Evolutionary conservation across 1,140 invertebrate species (phyloP), one percentile per base, ranked within the genome.

Genomic region (Melanaphis sacchari): DNA sequence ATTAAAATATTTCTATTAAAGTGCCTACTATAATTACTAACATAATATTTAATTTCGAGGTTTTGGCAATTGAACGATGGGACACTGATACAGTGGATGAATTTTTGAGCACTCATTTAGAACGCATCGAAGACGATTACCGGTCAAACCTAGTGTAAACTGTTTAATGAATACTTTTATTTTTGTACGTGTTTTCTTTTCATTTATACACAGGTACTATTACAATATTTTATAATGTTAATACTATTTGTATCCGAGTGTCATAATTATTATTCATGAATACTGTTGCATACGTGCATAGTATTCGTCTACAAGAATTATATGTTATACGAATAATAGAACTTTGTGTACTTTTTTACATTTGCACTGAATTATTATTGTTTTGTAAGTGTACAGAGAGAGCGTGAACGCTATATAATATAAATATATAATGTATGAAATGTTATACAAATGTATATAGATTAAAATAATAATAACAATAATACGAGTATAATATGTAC

Each of bases 61-160:
- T 97, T 87, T 96, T 99, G 8, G 98, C 98, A 76, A 99, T 99
- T 95, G 98, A 99, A 94, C 99, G 99, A 95, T 99, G 98, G 99
- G 98, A 99, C 95, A 99, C 98, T 15, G 98, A 99, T 95, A 98
- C 98, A 24, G 97, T 99, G 1, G 98, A 99, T 95, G 98, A 99
- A 95, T 99, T 99, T 96, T 96, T 99, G 59, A 97, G 97, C 76
- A 98, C 98, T 76, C 97, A 98, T 96, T 96, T 99, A 94, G 95
- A 96, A 76, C 94, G 96, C 87, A 96, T 96, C 66, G 87, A 96
- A 81, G 96, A 94, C 38, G 87, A 94, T 92, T 94, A 92, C 11
- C 52, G 36, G 7, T 93, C 93, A 59, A 94, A 94, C 40, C 40
- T 94, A 52, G 82, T 94, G 21, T 92, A 92, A 93, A 24, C 36